Evolutionary conservation across 2,888 invertebrate genomes (phyloP), one percentile per base, ranked within the genome.

Genomic region (Furcula furcula): DNA sequence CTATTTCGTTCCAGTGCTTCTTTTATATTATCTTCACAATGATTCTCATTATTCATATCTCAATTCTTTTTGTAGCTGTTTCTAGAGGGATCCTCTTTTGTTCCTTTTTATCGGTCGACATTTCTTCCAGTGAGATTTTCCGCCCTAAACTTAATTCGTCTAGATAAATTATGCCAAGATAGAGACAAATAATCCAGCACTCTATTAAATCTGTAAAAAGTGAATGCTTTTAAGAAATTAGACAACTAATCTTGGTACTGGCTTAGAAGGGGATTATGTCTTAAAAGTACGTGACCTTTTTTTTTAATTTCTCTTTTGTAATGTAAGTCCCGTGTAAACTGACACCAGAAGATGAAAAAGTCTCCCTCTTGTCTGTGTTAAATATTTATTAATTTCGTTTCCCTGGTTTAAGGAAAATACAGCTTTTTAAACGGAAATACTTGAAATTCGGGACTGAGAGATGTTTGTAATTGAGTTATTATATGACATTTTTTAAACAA

Each of bases 141-240:
- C 63, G 55, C 47, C 52, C 49, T 54, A 55, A 56, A 60, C 63
- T 66, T 68, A 70, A 75, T 71, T 76, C 66, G 53, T 55, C 58
- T 59, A 65, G 67, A 82, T 82, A 82, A 82, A 82, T 83, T 78
- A 76, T 78, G 67, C 66, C 53, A 50, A 69, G 75, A 78, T 74
- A 56, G 50, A 57, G 50, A 57, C 55, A 50, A 57, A 56, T 56
- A 55, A 78, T 78, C 81, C 71, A 47, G 61, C 66, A 76, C 73
- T 76, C 77, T 78, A 80, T 79, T 83, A 83, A 83, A 80, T 76
- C 76, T 69, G 60, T 58, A 70, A 75, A 73, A 76, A 74, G 70
- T 64, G 71, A 76, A 76, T 65, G 80, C 80, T 81, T 82, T 83
- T 75, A 80, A 76, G 76, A 80, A 79, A 82, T 81, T 81, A 78